These are phyloP conservation scores for Eunapius fragilis DNA, from an alignment of 37 sponge, comb jelly and placozoan genomes.

Conservation along the genomic window DNA sequence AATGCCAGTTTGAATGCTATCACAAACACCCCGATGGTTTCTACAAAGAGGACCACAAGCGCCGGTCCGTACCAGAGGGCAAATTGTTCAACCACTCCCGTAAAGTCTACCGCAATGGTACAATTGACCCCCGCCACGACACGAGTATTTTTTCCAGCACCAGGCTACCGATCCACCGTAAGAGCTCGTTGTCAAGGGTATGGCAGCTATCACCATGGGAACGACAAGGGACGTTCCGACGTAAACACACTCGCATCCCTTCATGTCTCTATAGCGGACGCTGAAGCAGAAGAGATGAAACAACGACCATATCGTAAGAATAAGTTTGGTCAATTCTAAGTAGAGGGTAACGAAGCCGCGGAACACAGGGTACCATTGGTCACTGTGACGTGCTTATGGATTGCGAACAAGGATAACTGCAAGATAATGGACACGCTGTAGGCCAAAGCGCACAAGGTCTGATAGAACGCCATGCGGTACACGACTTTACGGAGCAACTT, in stretches of 20 bases:
- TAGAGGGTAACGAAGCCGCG: too few species aligned
- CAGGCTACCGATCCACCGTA: slow-evolving; percentile 2
- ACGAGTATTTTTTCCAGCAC: slow-evolving; percentile 3
- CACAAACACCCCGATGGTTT: background rate
- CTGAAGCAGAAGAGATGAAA: background rate
- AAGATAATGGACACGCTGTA: too few species aligned
- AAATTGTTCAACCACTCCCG: slow-evolving; percentile 8
- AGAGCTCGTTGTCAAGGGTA: background rate
- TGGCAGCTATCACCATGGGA: background rate
- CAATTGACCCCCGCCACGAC: too few species aligned
- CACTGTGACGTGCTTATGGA: too few species aligned
- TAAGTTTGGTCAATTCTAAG: background rate
- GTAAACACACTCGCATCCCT: background rate
- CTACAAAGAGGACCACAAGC: background rate
- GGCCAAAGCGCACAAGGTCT: too few species aligned
- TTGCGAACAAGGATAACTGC: too few species aligned
- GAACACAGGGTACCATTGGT: too few species aligned
- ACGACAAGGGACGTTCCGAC: background rate
- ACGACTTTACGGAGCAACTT: too few species aligned
- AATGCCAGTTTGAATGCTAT: background rate
- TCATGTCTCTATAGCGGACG: background rate
- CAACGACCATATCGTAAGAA: background rate
- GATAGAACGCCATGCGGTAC: too few species aligned
- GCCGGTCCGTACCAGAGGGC: slow-evolving; percentile 6
- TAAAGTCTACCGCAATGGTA: background rate